These are phyloP conservation scores for Azemiops feae DNA, from an alignment of 2,113 vertebrate genomes.

Conservation along the genomic window DNA sequence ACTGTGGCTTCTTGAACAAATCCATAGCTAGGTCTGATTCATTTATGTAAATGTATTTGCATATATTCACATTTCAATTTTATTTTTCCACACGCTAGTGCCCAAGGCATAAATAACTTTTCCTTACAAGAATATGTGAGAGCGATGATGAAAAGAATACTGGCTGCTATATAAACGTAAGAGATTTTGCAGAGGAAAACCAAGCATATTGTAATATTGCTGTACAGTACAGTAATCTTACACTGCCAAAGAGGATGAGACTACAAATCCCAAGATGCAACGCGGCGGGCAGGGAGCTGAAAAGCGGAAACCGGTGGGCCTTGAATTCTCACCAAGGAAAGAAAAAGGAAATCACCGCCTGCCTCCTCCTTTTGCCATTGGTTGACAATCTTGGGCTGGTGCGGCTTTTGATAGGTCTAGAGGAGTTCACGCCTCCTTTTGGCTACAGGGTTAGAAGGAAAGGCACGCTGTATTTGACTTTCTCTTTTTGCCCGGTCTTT, in stretches of 20 bases:
- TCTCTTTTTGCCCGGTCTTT: not conserved
- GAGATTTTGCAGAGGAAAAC: not conserved
- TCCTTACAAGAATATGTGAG: not conserved
- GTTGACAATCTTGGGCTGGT: not conserved
- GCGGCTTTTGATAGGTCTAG: not conserved
- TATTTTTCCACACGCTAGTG: not conserved
- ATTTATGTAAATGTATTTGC: not conserved
- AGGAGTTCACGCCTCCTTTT: too few species aligned
- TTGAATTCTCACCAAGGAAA: not conserved
- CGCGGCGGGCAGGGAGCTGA: not conserved
- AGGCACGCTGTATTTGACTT: too few species aligned
- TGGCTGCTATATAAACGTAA: not conserved
- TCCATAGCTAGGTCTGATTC: not conserved
- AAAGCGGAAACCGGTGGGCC: not conserved
- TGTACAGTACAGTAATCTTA: not conserved
- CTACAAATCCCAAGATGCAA: slow-evolving; percentile 51
- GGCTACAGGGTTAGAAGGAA: too few species aligned
- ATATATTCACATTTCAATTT: not conserved
- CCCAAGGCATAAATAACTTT: not conserved
- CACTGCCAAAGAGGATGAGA: not conserved
- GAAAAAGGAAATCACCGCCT: not conserved
- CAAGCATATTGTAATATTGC: not conserved
- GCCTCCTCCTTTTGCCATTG: not conserved
- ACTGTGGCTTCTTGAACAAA: not conserved
- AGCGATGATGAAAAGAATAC: not conserved